Evolutionary conservation across 1,140 invertebrate genomes (phyloP), one percentile per base, ranked within the genome.

Genomic region (Neomicropteryx cornuta): DNA sequence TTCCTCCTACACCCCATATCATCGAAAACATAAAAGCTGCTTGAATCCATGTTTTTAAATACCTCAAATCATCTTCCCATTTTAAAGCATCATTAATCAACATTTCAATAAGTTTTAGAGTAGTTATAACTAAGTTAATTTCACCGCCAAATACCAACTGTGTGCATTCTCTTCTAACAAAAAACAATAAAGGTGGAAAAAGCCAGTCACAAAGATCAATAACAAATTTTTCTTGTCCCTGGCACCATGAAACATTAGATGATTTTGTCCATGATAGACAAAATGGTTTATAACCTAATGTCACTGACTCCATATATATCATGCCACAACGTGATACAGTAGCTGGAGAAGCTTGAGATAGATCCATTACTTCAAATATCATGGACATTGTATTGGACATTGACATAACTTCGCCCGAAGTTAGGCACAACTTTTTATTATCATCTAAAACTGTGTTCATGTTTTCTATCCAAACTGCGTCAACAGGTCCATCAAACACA

Each of bases 401-500:
- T 35, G 80, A 78, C 60, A 95, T 90, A 8, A 93, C 87, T 67
- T 97, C 92, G 14, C 87, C 87, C 4, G 84, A 89, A 36, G 79
- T 83, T 6, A 86, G 55, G 51, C 86, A 90, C 1, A 91, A 62
- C 76, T 93, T 93, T 68, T 94, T 95, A 58, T 94, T 95, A 53
- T 95, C 90, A 60, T 95, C 92, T 30, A 95, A 63, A 3, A 88
- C 84, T 1, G 90, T 93, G 57, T 95, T 95, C 75, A 96, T 80
- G 63, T 93, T 95, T 68, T 95, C 90, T 42, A 95, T 93, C 91
- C 91, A 96, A 2, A 93, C 80, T 18, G 90, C 87, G 63, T 95
- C 91, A 0, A 95, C 88, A 1, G 91, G 90, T 2, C 92, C 92
- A 58, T 96, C 91, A 57, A 82, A 87, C 33, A 87, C 75, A 21